Evolutionary conservation across 2,888 invertebrate species (phyloP).

Genomic region (Onchidella celtica): DNA sequence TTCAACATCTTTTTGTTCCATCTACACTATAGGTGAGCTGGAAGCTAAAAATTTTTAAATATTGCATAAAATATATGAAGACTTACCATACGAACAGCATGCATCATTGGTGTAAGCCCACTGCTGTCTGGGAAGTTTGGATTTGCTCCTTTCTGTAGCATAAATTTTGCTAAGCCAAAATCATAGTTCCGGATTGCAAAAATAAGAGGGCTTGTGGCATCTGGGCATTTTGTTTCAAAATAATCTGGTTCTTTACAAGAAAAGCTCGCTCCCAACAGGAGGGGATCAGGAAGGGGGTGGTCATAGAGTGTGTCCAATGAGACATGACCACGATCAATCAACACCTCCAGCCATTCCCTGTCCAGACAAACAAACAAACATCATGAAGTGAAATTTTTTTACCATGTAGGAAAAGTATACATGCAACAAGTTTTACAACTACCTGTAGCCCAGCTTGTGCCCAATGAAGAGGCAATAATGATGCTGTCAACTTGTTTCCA

Average conservation of each 20-base stretch:
- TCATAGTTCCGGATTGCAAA: conserved; percentile 77
- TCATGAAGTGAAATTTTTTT: too few relatives aligned
- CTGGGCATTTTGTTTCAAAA: conserved; percentile 59
- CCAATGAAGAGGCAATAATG: too few relatives aligned
- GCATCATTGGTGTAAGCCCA: conserved; percentile 80
- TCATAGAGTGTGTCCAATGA: conserved; percentile 72
- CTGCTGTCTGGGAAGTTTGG: conserved; percentile 78
- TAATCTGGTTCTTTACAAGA: conserved; percentile 59
- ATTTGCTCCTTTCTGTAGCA: conserved; percentile 78
- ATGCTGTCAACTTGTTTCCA: too few relatives aligned
- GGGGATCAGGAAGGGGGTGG: conserved; percentile 70
- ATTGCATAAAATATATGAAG: too few relatives aligned
- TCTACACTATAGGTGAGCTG: too few relatives aligned
- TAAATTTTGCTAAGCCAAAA: conserved; percentile 74
- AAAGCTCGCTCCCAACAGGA: conserved; percentile 67
- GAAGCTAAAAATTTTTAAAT: too few relatives aligned
- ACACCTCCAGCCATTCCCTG: conserved; percentile 67
- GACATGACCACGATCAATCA: conserved; percentile 69
- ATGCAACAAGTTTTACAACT: too few relatives aligned
- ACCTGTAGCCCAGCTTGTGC: too few relatives aligned
- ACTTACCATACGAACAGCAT: conserved; percentile 79
- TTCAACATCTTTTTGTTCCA: too few relatives aligned
- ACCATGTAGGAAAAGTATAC: too few relatives aligned
- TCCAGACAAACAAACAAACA: conserved; percentile 9
- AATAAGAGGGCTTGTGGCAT: conserved; percentile 77